Evolutionary conservation across 1,140 invertebrate genomes (phyloP), one percentile per base, ranked within the genome.

Genomic region (Odontomachus brunneus): DNA sequence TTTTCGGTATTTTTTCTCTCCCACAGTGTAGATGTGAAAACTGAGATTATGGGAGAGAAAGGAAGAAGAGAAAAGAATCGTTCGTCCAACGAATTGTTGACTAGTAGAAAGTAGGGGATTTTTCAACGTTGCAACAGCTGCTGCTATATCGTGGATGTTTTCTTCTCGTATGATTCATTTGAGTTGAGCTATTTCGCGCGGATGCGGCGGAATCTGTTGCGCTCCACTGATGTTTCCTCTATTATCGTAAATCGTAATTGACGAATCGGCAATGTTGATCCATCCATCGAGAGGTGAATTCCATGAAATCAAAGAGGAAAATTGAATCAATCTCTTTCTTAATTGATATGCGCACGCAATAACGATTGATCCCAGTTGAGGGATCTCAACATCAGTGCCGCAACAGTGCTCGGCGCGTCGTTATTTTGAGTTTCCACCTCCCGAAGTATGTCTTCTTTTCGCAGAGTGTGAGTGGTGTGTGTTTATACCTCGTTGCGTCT

Each of bases 401-500:
- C 19, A 66, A 66, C 87, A 88, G 87, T 88, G 84, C 87, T 88
- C 86, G 83, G 29, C 44, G 59, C 72, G 49, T n/a, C 44, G 29
- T 81, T 72, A 49, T 53, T 82, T 88, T 85, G 76, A 78, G 71
- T 88, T 88, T 12, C 53, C 60, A 53, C 9, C 66, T 44, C 57
- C 86, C 74, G 69, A 87, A 38, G 48, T 88, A 88, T 81, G 11
- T 67, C 59, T 88, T 72, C 67, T 82, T 88, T 88, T 55, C 87
- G 90, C 86, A 91, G 82, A 88, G 92, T 92, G 89, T 91, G 91
- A 92, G 85, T 93, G 92, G 84, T 90, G 84, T 89, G 87, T 44
- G 38, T 44, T 44, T 44, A 44, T 44, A 81, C 84, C 86, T 87
- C 85, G 82, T 84, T 86, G 84, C 76, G 85, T 90, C 86, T 90